These are phyloP conservation scores for Cariama cristata DNA, from an alignment of 2,113 vertebrate genomes.

Conservation along the genomic window DNA sequence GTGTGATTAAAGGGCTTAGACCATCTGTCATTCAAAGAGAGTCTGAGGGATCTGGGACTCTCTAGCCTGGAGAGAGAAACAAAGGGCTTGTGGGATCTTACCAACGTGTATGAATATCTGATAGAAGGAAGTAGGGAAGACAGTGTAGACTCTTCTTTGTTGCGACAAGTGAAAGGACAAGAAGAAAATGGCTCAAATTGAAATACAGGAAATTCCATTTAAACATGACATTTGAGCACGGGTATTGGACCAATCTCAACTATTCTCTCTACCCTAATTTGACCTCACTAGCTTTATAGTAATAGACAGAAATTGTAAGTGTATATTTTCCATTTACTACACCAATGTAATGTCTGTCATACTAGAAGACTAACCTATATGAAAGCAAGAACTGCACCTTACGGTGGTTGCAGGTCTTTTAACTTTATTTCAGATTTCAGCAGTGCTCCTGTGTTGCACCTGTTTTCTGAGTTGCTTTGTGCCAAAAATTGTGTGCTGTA, in stretches of 20 bases:
- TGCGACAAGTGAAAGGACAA: neutral
- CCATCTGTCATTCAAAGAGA: neutral
- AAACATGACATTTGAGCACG: neutral
- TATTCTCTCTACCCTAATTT: neutral
- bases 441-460: neutral
- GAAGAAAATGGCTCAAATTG: neutral
- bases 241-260: neutral
- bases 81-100: neutral
- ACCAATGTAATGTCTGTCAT: neutral
- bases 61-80: neutral
- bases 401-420: neutral
- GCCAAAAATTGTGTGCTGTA: neutral
- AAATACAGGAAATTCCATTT: neutral
- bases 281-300: neutral
- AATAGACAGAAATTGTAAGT: neutral
- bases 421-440: neutral
- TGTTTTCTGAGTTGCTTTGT: neutral
- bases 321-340: neutral
- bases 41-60: neutral
- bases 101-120: neutral
- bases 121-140: neutral
- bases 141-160: neutral
- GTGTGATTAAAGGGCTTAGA: neutral
- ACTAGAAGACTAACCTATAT: neutral
- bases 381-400: neutral